phyloP scores from a whole-genome alignment of 92 coral and sea anemone species.

The Epizoanthus scotinus region DNA sequence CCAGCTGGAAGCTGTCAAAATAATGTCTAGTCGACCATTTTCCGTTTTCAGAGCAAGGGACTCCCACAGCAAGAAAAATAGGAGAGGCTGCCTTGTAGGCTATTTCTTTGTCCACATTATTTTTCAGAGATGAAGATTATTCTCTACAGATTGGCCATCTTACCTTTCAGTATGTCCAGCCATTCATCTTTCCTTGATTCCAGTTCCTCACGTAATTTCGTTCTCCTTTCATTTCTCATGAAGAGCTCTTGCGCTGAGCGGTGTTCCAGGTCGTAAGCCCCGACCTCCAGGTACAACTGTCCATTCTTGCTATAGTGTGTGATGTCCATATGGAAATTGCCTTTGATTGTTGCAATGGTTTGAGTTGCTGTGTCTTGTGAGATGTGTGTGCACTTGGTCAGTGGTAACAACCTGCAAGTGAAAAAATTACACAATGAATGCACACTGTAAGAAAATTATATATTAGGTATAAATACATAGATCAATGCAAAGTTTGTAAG shows the following conservation, averaged over 20 bases:
- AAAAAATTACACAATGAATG: neutral
- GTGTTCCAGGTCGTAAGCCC: slow-evolving; percentile 89
- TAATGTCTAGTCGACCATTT: no score
- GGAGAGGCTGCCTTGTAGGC: no score
- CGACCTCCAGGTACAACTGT: slow-evolving; percentile 84
- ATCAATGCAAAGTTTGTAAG: no score
- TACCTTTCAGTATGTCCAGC: slow-evolving; percentile 92
- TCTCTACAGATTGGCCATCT: neutral
- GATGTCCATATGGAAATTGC: slow-evolving; percentile 85
- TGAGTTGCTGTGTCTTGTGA: slow-evolving; percentile 62
- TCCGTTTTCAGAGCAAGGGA: no score
- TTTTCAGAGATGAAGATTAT: no score
- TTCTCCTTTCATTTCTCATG: slow-evolving; percentile 86
- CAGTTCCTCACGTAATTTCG: slow-evolving; percentile 82
- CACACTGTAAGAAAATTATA: no score
- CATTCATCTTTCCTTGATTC: slow-evolving; percentile 66
- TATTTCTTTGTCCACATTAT: neutral
- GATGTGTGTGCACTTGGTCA: slow-evolving; percentile 78
- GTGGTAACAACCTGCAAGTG: slow-evolving; percentile 62
- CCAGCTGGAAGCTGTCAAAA: no score
- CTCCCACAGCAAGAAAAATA: no score
- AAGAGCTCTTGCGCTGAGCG: slow-evolving; percentile 95
- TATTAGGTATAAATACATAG: no score
- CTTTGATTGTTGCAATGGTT: slow-evolving; percentile 68
- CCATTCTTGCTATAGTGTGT: slow-evolving; percentile 95